Percentiles rank a stretch among this genome's conserved stretches.
These are phyloP conservation scores for Leptarthrus brevirostris DNA, from an alignment of 2,888 invertebrate species.

Conservation along the genomic window DNA sequence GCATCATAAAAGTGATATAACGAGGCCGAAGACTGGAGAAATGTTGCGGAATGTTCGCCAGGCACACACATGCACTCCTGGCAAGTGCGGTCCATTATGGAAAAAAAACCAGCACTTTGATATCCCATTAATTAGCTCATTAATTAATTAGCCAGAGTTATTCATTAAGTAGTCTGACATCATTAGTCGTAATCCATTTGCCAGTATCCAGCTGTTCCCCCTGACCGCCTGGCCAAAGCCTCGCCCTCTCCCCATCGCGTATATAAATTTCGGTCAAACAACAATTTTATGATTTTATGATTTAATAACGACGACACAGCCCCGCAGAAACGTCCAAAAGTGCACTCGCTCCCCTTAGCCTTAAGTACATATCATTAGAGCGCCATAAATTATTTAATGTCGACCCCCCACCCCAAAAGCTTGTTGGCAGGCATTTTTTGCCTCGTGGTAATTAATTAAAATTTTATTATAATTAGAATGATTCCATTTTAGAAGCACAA, in stretches of 20 bases:
- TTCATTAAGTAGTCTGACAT: conserved; percentile 42
- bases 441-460: conserved; percentile 49
- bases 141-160: conserved; percentile 51
- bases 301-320: background rate
- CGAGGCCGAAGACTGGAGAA: conserved; percentile 1
- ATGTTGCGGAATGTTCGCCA: conserved; percentile 4
- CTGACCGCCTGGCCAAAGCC: background rate
- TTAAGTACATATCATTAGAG: conserved; percentile 46
- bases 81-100: conserved; percentile 20
- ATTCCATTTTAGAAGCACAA: conserved; percentile 36
- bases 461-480: conserved; percentile 51
- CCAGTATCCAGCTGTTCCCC: background rate
- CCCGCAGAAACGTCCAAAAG: conserved; percentile 4
- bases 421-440: conserved; percentile 9
- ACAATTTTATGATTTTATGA: conserved; percentile 36
- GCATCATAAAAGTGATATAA: conserved; percentile 45
- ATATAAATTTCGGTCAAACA: background rate
- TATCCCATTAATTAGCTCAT: conserved; percentile 55
- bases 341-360: conserved; percentile 1
- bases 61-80: conserved; percentile 6
- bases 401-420: background rate
- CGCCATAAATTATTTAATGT: conserved; percentile 46
- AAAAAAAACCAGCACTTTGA: conserved; percentile 49
- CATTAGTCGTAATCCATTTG: conserved; percentile 33
- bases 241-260: background rate